A percentile compares a stretch with the other conserved stretches of the same genome.
Evolutionary conservation across 2,113 vertebrate genomes (phyloP).

Genomic region (Erythrolamprus reginae): DNA sequence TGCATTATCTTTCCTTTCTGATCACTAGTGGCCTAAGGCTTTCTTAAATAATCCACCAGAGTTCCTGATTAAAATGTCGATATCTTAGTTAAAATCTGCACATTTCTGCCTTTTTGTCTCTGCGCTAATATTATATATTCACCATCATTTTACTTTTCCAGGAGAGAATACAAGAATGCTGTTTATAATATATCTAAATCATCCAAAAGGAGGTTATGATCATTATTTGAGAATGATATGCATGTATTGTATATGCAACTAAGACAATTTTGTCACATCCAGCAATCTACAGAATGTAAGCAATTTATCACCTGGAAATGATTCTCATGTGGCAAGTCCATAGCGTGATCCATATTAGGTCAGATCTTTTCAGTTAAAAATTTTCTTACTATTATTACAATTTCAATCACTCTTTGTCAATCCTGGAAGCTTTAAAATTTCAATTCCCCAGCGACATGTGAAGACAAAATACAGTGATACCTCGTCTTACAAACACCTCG

Average conservation of each 20-base stretch:
- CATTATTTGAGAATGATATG: neutral
- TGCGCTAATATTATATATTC: neutral
- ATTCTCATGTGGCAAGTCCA: neutral
- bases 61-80: neutral
- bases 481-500: no score
- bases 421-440: neutral
- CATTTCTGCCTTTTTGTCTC: neutral
- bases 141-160: neutral
- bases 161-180: neutral
- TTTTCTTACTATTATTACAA: neutral
- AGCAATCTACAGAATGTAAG: neutral
- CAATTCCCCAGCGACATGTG: rapidly evolving
- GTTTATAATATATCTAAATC: no score
- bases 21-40: neutral
- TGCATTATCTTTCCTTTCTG: neutral
- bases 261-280: neutral
- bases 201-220: neutral
- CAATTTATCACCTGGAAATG: neutral
- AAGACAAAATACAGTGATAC: neutral
- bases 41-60: neutral
- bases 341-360: neutral
- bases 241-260: neutral
- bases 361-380: conserved; percentile 4
- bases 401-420: neutral
- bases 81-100: neutral